Percentiles rank a stretch among this genome's conserved stretches.
These are phyloP conservation scores for Omphaloscelis lunosa DNA, from an alignment of 2,888 invertebrate genomes.

Conservation along the genomic window DNA sequence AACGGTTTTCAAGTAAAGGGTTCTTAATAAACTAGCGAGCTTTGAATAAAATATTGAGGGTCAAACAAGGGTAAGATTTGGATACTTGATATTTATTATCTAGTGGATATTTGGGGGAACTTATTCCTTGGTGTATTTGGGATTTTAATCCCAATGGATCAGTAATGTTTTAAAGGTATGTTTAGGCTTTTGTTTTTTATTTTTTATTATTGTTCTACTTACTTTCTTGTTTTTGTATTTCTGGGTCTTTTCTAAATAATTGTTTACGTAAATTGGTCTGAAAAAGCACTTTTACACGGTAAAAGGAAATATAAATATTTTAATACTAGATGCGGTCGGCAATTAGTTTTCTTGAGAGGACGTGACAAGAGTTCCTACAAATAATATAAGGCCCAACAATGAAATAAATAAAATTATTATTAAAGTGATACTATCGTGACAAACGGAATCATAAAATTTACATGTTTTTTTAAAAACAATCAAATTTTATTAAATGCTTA, in stretches of 20 bases:
- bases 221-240: background rate
- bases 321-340: background rate
- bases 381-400: background rate
- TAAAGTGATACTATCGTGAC: background rate
- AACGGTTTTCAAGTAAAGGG: conserved; percentile 62
- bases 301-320: background rate
- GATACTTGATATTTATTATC: conserved; percentile 26
- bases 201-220: background rate
- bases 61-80: conserved; percentile 37
- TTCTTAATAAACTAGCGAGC: conserved; percentile 62
- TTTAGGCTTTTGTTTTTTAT: too few relatives aligned
- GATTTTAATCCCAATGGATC: conserved; percentile 9
- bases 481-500: background rate
- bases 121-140: background rate
- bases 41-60: conserved; percentile 67
- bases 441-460: background rate
- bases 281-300: background rate
- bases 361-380: background rate
- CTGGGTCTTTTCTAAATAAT: background rate
- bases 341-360: background rate
- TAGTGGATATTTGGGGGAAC: conserved; percentile 7
- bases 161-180: background rate
- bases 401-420: background rate
- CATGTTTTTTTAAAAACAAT: background rate
- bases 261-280: background rate